These are phyloP conservation scores for Tokudaia muenninki DNA, from an alignment of 2,797 vertebrate species.

Conservation along the genomic window DNA sequence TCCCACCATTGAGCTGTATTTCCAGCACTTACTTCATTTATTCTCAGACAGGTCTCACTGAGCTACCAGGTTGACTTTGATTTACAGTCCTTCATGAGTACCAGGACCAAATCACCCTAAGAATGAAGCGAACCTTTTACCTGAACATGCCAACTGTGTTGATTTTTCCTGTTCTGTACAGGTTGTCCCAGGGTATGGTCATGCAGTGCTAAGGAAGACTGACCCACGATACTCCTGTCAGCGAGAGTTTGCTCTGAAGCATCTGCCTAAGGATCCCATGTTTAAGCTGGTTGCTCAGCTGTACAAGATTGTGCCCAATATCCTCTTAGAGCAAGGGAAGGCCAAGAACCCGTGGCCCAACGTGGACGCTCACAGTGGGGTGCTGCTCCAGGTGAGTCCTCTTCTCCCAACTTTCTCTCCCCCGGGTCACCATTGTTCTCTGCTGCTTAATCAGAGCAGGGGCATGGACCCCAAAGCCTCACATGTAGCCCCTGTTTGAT, in stretches of 20 bases:
- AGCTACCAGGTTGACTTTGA: background rate
- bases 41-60: background rate
- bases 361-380: slow-evolving; percentile 98
- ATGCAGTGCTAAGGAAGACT: slow-evolving; percentile 97
- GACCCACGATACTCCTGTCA: slow-evolving; percentile 98
- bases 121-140: background rate
- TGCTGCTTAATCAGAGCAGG: background rate
- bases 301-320: slow-evolving; percentile 98
- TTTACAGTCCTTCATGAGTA: background rate
- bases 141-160: background rate
- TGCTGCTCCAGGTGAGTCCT: slow-evolving; percentile 94
- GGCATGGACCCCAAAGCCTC: background rate
- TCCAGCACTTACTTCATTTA: background rate
- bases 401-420: background rate
- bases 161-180: slow-evolving; percentile 67
- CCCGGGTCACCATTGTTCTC: background rate
- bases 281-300: slow-evolving; percentile 97
- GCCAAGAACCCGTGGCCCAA: slow-evolving; percentile 99
- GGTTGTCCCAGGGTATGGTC: slow-evolving; percentile 98
- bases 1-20: background rate
- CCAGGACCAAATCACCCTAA: background rate
- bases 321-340: slow-evolving; percentile 98
- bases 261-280: slow-evolving; percentile 96
- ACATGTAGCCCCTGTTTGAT: background rate
- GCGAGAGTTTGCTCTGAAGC: slow-evolving; percentile 97